phyloP scores from a whole-genome alignment of 2,888 invertebrate species.

The Lucinisca nassula region DNA sequence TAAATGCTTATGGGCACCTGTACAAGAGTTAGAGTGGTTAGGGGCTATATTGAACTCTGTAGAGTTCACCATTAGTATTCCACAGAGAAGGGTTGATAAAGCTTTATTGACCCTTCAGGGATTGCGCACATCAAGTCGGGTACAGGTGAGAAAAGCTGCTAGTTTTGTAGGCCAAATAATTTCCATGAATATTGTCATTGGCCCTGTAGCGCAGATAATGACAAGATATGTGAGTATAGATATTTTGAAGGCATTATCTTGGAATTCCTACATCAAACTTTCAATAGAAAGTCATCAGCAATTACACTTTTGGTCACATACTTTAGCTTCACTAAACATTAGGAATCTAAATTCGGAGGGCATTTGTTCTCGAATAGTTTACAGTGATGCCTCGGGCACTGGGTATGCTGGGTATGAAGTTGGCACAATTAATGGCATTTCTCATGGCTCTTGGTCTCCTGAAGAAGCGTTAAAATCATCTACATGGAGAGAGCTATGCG shows the following conservation, averaged over 20 bases:
- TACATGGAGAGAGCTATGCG: too few species aligned
- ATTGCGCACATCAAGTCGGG: not conserved
- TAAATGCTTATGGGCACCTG: slow-evolving; percentile 47
- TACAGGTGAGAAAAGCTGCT: slow-evolving; percentile 10
- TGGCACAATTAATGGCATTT: too few species aligned
- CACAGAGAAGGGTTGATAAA: slow-evolving; percentile 21
- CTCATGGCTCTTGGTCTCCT: too few species aligned
- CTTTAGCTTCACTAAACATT: too few species aligned
- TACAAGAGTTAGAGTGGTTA: slow-evolving; percentile 46
- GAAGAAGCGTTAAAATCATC: too few species aligned
- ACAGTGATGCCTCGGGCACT: too few species aligned
- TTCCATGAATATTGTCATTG: slow-evolving; percentile 18
- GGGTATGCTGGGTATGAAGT: too few species aligned
- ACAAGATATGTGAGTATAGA: not conserved
- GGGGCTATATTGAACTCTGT: slow-evolving; percentile 43
- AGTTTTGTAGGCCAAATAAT: slow-evolving; percentile 3
- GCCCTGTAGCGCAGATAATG: not conserved
- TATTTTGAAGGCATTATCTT: not conserved
- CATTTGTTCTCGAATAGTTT: too few species aligned
- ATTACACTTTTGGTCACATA: too few species aligned
- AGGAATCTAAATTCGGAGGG: too few species aligned
- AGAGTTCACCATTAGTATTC: slow-evolving; percentile 29
- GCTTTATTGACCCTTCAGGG: not conserved
- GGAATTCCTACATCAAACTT: not conserved
- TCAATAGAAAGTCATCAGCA: not conserved